Percentiles rank a stretch among this genome's conserved stretches.
Evolutionary conservation across 1,140 invertebrate species (phyloP).

Genomic region (Melitaea cinxia): DNA sequence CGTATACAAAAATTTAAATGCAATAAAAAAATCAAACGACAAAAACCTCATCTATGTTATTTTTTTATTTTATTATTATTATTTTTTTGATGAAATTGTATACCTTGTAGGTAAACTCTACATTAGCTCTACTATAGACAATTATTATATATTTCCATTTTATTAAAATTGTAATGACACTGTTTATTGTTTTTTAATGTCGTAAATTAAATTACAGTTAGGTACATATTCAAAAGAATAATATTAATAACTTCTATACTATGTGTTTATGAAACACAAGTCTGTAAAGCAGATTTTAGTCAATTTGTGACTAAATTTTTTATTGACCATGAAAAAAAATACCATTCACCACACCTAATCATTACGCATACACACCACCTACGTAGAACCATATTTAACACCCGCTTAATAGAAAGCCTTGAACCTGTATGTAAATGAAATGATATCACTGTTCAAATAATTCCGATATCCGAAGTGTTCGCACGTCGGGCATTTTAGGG

Average conservation of each 20-base stretch:
- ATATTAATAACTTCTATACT: too few species aligned
- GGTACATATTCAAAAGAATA: too few species aligned
- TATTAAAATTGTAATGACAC: neutral
- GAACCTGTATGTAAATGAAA: constrained; percentile 61
- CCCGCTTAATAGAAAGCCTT: constrained; percentile 34
- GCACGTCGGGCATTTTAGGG: constrained; percentile 18
- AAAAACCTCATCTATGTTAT: too few species aligned
- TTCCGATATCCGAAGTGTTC: constrained; percentile 15
- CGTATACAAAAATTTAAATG: too few species aligned
- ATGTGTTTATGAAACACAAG: too few species aligned
- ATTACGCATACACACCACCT: constrained; percentile 6
- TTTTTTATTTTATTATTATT: too few species aligned
- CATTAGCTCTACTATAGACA: neutral
- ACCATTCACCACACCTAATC: constrained; percentile 2
- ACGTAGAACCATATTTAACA: constrained; percentile 8
- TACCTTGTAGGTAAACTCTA: too few species aligned
- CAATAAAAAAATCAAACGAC: too few species aligned
- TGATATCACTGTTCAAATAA: constrained; percentile 60
- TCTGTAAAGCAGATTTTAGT: neutral
- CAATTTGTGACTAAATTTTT: neutral
- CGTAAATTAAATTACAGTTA: too few species aligned
- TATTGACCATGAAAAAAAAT: constrained; percentile 10
- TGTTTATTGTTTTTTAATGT: too few species aligned
- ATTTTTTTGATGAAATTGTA: too few species aligned
- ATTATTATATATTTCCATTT: neutral